Evolutionary conservation across 1,140 invertebrate species (phyloP).

Genomic region (Trichoplusia ni): DNA sequence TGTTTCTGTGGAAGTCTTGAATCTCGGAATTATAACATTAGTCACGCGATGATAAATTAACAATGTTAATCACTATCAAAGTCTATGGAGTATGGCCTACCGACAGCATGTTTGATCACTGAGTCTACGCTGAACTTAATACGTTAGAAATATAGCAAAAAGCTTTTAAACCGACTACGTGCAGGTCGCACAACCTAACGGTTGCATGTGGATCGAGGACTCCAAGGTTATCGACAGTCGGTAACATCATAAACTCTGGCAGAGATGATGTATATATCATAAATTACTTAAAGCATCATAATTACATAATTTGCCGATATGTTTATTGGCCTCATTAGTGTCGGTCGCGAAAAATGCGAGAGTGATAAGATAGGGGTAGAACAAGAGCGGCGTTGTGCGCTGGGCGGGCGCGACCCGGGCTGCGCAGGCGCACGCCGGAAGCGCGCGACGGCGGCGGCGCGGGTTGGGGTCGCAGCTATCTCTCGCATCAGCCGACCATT

Average conservation of each 20-base stretch:
- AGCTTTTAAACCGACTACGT: too few relatives aligned
- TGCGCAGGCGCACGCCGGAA: slow-evolving; percentile 41
- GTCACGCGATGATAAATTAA: slow-evolving; percentile 21
- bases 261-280: slow-evolving; percentile 40
- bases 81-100: not conserved
- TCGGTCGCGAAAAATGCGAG: slow-evolving; percentile 68
- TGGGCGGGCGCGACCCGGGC: slow-evolving; percentile 46
- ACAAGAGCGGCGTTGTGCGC: slow-evolving; percentile 65
- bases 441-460: too few relatives aligned
- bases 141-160: too few relatives aligned
- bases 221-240: slow-evolving; percentile 13
- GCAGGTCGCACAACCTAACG: too few relatives aligned
- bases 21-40: slow-evolving; percentile 30
- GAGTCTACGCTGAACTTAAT: too few relatives aligned
- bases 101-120: too few relatives aligned
- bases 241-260: slow-evolving; percentile 24
- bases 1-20: slow-evolving; percentile 43
- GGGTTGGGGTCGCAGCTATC: slow-evolving; percentile 48
- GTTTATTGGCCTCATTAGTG: slow-evolving; percentile 62
- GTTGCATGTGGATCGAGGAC: slow-evolving; percentile 8
- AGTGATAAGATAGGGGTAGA: slow-evolving; percentile 68
- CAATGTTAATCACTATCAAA: slow-evolving; percentile 2
- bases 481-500: slow-evolving; percentile 39
- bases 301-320: slow-evolving; percentile 62
- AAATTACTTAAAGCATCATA: slow-evolving; percentile 53